Evolutionary conservation across 2,113 vertebrate species (phyloP), one percentile per base, ranked within the genome.

Genomic region (Malurus melanocephalus): DNA sequence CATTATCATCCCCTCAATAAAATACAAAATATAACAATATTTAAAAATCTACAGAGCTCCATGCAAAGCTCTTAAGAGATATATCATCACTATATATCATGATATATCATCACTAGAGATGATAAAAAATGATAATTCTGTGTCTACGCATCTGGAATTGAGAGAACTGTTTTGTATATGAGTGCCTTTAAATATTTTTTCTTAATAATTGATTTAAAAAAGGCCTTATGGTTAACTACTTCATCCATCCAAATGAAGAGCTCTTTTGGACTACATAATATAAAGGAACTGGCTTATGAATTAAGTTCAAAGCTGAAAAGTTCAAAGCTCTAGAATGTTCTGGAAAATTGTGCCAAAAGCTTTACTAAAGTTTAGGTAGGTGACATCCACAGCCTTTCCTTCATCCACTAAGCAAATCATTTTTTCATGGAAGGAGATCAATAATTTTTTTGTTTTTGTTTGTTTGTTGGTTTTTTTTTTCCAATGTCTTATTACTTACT

Each of bases 401-500:
- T 33, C 10, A 48, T 20, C 32, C 8, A 30, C 23, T 55, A 33
- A 77, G 28, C 20, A 46, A 61, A 24, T 26, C 0, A 0, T 7
- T 62, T 61, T 62, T 20, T 20, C 33, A 33, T 24, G 21, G 13
- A 33, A 33, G 10, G 18, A n/a, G 3, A 27, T 18, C 2, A 27
- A 17, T 23, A 0, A 17, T 18, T 76, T 60, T 11, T 27, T 17
- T 17, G 46, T 22, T 48, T 4, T 45, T 23, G 48, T 48, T 48
- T 48, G 21, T 10, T 56, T 13, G 7, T 28, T 55, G 7, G 11
- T 0, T 2, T 18, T 32, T 18, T 32, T 33, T 17, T 4, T 0
- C 5, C 21, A 59, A 3, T 1, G 1, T 46, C 40, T 53, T 53
- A 60, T 16, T 40, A 28, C 8, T 56, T 20, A 21, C 55, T 35